Evolutionary conservation across 1,140 invertebrate species (phyloP).

Genomic region (Sesamia nonagrioides): DNA sequence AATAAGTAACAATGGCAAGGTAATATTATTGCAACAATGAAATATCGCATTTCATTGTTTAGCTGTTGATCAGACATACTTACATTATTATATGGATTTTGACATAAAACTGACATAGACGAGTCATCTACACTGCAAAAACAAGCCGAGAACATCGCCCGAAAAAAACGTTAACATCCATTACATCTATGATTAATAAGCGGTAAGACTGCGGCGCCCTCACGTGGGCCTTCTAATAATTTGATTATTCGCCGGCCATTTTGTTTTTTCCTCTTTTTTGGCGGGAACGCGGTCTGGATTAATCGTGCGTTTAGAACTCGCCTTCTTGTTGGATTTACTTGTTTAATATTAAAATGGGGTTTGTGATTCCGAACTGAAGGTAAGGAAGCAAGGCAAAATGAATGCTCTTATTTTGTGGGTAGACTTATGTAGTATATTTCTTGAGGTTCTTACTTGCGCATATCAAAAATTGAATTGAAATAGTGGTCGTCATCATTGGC

Average conservation of each 20-base stretch:
- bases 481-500: no score
- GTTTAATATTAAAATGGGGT: conserved; percentile 53
- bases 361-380: conserved; percentile 49
- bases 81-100: no score
- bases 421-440: conserved; percentile 35
- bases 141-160: background rate
- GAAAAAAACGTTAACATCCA: conserved; percentile 49
- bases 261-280: conserved; percentile 53
- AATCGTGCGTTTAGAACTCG: conserved; percentile 54
- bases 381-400: conserved; percentile 25
- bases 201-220: conserved; percentile 40
- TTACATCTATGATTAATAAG: conserved; percentile 54
- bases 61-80: no score
- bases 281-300: conserved; percentile 49
- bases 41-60: no score
- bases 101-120: background rate
- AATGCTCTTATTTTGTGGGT: conserved; percentile 18
- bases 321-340: conserved; percentile 45
- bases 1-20: no score
- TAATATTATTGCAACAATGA: no score
- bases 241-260: conserved; percentile 53
- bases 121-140: background rate
- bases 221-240: conserved; percentile 56
- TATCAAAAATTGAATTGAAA: conserved; percentile 15
- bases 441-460: conserved; percentile 1